phyloP scores from a whole-genome alignment of 2,797 vertebrate species.

The Streptopelia turtur region DNA sequence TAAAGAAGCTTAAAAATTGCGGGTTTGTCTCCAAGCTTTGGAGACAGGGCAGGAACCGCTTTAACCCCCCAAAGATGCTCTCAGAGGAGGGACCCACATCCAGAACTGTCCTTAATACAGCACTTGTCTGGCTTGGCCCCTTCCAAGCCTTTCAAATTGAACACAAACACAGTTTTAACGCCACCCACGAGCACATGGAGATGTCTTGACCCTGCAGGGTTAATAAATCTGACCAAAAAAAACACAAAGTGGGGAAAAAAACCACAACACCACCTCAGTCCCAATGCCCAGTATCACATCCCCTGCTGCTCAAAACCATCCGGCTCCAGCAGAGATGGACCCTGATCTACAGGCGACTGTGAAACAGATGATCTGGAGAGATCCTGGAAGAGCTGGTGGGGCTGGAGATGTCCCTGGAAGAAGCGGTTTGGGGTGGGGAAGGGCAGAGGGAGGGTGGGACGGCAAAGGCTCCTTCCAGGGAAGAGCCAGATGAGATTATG shows the following conservation, averaged over 20 bases:
- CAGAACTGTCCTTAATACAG: background rate
- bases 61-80: background rate
- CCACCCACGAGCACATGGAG: background rate
- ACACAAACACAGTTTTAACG: background rate
- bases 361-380: background rate
- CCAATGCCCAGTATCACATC: rapidly evolving
- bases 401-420: background rate
- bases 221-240: background rate
- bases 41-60: background rate
- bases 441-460: background rate
- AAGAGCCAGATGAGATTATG: background rate
- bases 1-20: background rate
- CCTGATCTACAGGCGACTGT: background rate
- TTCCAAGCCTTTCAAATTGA: background rate
- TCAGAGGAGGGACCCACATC: background rate
- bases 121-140: background rate
- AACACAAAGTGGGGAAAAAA: rapidly evolving
- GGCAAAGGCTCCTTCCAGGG: background rate
- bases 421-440: background rate
- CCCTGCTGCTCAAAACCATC: background rate
- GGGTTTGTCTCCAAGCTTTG: background rate
- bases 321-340: background rate
- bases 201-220: background rate
- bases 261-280: background rate
- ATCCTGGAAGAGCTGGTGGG: background rate